Conservation (phyloP, 2,888 invertebrate species). For the Leucophenga maculata region DNA sequence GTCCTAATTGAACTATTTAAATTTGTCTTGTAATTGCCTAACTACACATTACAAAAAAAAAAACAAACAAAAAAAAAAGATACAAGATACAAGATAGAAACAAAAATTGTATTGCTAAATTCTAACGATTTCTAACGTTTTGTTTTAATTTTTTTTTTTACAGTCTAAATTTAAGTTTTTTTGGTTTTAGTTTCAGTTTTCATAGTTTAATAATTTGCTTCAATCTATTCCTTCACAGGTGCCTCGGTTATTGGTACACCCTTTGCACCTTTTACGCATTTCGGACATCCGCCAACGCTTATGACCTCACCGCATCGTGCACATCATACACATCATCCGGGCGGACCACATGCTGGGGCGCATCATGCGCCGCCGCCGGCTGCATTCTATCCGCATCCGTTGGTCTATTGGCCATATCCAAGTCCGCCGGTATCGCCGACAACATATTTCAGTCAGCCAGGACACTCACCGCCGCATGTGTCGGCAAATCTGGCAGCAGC, state of each 20-base stretch:
- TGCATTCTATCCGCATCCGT: conserved; percentile 77
- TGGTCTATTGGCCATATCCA: conserved; percentile 94
- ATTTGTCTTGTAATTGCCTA: neutral
- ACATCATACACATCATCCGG: conserved; percentile 70
- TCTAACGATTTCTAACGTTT: neutral
- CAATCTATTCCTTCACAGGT: conserved; percentile 69
- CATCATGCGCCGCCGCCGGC: conserved; percentile 73
- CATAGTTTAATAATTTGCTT: neutral
- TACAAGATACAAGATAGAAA: neutral
- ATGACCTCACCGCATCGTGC: conserved; percentile 68
- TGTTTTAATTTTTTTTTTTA: neutral
- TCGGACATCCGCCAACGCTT: conserved; percentile 73
- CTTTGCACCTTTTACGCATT: conserved; percentile 67
- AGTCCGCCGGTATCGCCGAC: conserved; percentile 95
- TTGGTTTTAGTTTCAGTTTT: neutral
- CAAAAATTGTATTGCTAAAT: neutral
- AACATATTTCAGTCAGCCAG: conserved; percentile 81
- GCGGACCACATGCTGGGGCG: conserved; percentile 64
- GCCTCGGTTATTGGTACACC: conserved; percentile 75
- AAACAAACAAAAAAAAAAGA: neutral
- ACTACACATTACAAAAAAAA: neutral
- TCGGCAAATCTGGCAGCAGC: conserved; percentile 41
- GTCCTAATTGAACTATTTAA: neutral
- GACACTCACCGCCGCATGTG: conserved; percentile 66
- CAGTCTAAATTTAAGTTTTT: neutral